Base-by-base conservation (phyloP, 2,888 invertebrate genomes). In the Orchestes rusci region DNA sequence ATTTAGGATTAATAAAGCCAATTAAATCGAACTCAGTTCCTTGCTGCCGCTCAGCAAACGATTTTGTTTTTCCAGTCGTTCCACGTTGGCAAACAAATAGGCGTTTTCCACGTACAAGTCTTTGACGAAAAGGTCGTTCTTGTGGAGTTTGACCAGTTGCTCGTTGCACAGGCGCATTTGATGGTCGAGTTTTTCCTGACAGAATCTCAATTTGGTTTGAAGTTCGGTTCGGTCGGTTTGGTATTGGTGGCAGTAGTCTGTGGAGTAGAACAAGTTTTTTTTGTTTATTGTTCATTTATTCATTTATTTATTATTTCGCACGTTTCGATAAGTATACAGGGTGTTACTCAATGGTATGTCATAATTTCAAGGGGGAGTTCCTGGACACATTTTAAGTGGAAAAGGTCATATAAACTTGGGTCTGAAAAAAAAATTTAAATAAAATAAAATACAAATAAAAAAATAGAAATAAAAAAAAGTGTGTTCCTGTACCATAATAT, bases 101-200 rank as follows among this genome's bases (percentile, higher is more conserved):
- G 88, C 82, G 71, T 90, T 90, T 69, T 90, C 89, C 38, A 88
- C 77, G 69, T 83, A 90, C 49, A 91, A 73, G 61, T 89, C 88
- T 70, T 86, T 85, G 16, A 86, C 82, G 33, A 88, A 72, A 58
- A 83, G 65, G 66, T 89, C 89, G 12, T 84, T 80, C 59, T 77
- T 76, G 28, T 81, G 76, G 45, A 88, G 71, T 53, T 82, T 79
- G 59, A 84, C 81, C 40, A 75, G 69, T 69, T 82, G 73, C 50
- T 76, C 74, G 52, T 71, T 72, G 56, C 70, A 72, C 30, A 72
- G 64, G 48, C 71, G 60, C 32, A 73, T 67, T 56, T 77, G 75
- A 43, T 74, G 69, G 36, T 75, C 72, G 10, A 78, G 59, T 54
- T 73, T 73, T 35, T 75, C 74, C 57, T 76, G 74, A 12, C 71